Evolutionary conservation across 2,888 invertebrate species (phyloP).

Genomic region (Agrilus mali): DNA sequence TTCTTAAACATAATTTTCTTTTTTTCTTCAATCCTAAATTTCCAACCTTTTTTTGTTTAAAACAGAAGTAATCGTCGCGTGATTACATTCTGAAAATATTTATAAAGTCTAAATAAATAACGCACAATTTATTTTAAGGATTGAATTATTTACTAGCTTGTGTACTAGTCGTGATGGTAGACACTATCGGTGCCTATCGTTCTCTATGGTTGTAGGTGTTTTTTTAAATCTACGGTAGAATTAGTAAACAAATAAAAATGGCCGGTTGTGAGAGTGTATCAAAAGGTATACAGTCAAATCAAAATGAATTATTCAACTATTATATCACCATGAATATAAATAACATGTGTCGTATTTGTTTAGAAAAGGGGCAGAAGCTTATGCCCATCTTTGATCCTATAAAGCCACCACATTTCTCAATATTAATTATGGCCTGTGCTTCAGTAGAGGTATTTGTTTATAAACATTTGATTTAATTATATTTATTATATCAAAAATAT

Average conservation of each 20-base stretch:
- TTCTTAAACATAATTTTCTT: no score
- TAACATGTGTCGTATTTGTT: conserved; percentile 33
- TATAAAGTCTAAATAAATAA: no score
- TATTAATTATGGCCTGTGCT: conserved; percentile 34
- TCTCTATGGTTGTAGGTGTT: no score
- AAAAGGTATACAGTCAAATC: conserved; percentile 8
- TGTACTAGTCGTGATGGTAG: no score
- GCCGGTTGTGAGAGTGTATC: conserved; percentile 7
- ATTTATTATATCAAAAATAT: neutral
- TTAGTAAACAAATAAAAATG: conserved; percentile 8
- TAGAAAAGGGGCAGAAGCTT: conserved; percentile 31
- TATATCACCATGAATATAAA: conserved; percentile 33
- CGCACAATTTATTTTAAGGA: no score
- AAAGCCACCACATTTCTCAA: conserved; percentile 33
- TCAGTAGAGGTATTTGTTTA: conserved; percentile 29
- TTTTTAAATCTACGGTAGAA: no score
- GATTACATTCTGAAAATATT: no score
- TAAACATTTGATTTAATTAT: neutral
- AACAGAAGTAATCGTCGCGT: no score
- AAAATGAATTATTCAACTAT: conserved; percentile 28
- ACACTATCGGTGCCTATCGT: no score
- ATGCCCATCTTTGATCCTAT: conserved; percentile 34
- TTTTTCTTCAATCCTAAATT: no score
- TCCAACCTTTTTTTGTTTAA: no score
- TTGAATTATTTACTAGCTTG: no score